Percentiles rank a stretch among this genome's conserved stretches.
Evolutionary conservation across 2,797 vertebrate genomes (phyloP).

Genomic region (Anguilla marmorata): DNA sequence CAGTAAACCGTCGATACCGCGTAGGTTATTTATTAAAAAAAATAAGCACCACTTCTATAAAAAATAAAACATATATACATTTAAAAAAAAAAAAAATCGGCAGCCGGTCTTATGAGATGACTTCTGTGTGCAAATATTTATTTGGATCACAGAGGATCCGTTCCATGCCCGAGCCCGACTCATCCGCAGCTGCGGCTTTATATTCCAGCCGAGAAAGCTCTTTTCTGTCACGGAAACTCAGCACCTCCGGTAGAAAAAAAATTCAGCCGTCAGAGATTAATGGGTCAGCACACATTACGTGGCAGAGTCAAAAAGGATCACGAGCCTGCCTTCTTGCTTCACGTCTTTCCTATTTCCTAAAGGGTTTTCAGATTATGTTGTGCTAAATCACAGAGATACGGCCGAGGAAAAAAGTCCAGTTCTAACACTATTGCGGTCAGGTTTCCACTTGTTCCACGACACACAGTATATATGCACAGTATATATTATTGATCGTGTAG

Average conservation of each 20-base stretch:
- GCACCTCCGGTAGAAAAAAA: constrained; percentile 28
- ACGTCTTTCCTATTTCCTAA: background rate
- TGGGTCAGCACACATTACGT: constrained; percentile 25
- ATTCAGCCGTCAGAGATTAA: constrained; percentile 20
- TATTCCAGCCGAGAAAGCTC: constrained; percentile 31
- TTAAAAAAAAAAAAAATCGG: background rate
- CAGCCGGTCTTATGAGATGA: background rate
- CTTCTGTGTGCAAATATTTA: background rate
- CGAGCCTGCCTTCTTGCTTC: background rate
- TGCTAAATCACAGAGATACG: background rate
- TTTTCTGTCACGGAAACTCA: constrained; percentile 31
- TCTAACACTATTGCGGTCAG: background rate
- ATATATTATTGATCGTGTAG: background rate
- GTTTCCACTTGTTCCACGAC: background rate
- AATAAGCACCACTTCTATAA: background rate
- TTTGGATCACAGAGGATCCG: background rate
- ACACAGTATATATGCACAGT: background rate
- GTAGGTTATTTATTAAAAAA: background rate
- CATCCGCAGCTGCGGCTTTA: background rate
- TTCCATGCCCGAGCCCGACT: background rate
- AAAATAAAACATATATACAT: too few species aligned
- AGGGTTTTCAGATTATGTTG: background rate
- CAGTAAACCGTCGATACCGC: background rate
- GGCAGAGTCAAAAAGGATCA: constrained; percentile 4
- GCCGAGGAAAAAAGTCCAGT: background rate